Percentiles rank a stretch among this genome's conserved stretches.
Conservation (phyloP, 2,888 invertebrate species). For the Andrena bicolor region DNA sequence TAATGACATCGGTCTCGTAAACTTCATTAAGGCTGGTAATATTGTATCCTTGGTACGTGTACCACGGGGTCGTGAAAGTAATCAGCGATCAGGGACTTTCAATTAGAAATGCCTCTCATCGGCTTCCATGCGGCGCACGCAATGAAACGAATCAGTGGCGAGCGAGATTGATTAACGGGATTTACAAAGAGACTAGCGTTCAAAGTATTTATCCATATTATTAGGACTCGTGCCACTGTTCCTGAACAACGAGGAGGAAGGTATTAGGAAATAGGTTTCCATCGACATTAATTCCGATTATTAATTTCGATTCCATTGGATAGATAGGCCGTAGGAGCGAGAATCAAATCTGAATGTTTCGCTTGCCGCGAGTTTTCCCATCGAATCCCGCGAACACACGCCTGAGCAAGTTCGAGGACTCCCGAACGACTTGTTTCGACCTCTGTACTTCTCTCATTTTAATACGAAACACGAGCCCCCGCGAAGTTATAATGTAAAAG, state of each 20-base stretch:
- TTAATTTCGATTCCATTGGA: neutral
- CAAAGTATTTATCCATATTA: conserved; percentile 53
- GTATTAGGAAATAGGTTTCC: conserved; percentile 17
- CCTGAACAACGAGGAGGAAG: neutral
- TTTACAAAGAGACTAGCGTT: conserved; percentile 37
- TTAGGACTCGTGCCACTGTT: conserved; percentile 40
- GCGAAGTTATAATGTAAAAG: conserved; percentile 60
- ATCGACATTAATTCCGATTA: conserved; percentile 44
- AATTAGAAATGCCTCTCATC: conserved; percentile 70
- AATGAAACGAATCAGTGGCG: conserved; percentile 55
- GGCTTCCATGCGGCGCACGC: conserved; percentile 42
- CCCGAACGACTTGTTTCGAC: neutral
- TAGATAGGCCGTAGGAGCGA: neutral
- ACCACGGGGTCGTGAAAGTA: conserved; percentile 62
- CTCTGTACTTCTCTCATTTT: conserved; percentile 44
- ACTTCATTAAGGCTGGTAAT: conserved; percentile 67
- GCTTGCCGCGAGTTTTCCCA: neutral
- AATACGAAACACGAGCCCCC: conserved; percentile 26
- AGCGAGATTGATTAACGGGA: conserved; percentile 72
- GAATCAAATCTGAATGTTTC: too few species aligned
- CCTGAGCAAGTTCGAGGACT: neutral
- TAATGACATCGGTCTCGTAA: conserved; percentile 61
- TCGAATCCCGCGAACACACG: neutral
- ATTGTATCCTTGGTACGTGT: conserved; percentile 48
- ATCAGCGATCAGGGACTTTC: conserved; percentile 67